These are phyloP conservation scores for Rutilus rutilus DNA, from an alignment of 2,113 vertebrate genomes.

Conservation along the genomic window DNA sequence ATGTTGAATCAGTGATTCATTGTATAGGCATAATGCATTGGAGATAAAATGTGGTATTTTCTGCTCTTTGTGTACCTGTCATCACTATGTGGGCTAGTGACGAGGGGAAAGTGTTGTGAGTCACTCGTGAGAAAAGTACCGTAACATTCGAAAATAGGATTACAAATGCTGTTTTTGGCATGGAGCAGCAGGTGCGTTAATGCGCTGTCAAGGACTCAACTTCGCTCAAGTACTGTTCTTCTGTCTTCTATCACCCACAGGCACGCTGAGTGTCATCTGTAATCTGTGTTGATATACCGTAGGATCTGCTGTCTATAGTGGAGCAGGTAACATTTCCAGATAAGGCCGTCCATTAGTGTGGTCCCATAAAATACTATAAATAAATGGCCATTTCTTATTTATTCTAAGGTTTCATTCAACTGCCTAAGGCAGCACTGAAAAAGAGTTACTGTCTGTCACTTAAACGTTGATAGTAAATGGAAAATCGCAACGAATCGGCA, in stretches of 20 bases:
- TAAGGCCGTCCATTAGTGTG: slow-evolving; percentile 13
- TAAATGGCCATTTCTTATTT: not conserved
- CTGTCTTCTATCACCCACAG: slow-evolving; percentile 16
- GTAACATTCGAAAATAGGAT: not conserved
- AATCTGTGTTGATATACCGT: slow-evolving; percentile 34
- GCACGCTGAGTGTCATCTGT: slow-evolving; percentile 21
- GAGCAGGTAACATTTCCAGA: slow-evolving; percentile 11
- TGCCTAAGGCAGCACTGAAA: not conserved
- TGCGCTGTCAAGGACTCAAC: not conserved
- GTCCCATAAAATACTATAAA: slow-evolving; percentile 9
- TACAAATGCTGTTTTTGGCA: slow-evolving; percentile 28
- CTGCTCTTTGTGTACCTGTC: slow-evolving; percentile 14
- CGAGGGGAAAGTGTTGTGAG: not conserved
- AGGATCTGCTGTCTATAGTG: not conserved
- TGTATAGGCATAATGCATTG: not conserved
- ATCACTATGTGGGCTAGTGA: slow-evolving; percentile 1
- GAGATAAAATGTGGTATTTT: slow-evolving; percentile 23
- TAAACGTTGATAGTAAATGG: no score
- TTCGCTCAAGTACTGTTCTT: not conserved
- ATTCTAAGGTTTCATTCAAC: not conserved
- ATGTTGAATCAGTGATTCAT: slow-evolving; percentile 10
- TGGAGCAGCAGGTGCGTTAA: slow-evolving; percentile 7
- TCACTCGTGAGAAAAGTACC: not conserved
- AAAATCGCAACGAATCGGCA: no score
- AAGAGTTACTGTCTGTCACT: no score